Evolutionary conservation across 2,113 vertebrate species (phyloP), one percentile per base, ranked within the genome.

Genomic region (Urocolius indicus): DNA sequence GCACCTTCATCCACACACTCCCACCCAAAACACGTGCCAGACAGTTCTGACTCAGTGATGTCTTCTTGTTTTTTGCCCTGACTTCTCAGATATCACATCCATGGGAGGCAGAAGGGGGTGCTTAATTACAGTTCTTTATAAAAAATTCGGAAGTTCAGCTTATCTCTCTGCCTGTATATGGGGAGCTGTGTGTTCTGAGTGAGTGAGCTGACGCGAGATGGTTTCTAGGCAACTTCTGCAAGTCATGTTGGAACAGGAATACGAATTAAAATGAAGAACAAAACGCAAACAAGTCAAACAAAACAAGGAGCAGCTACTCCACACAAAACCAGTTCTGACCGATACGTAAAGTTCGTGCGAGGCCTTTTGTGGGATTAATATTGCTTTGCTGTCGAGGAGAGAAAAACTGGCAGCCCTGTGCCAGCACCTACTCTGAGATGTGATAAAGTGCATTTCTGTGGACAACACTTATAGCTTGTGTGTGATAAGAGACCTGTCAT

Each of bases 161-260:
- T 97, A 97, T 97, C 96, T 96, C 85, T 78, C 93, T 85, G 87
- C 95, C 87, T 95, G 95, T 96, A 96, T 49, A 89, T 63, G 79
- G 95, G 94, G 73, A 96, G 81, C 80, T 4, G 15, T 52, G 87
- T 87, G 76, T 88, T 67, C 77, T 94, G 96, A 92, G 89, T 83
- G 94, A 95, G 93, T 38, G 57, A n/a, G 82, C 89, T 96, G 95
- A 94, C 1, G 11, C 0, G 41, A 93, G 96, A 89, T 90, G 86
- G 96, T 97, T 97, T 96, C 97, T 84, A 97, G 92, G 96, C 96
- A 94, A 96, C 94, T 97, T 94, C 94, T 77, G 58, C 93, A 92
- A 81, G 34, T 93, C 94, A 69, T 27, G 20, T 67, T 94, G 88
- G 90, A 96, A 83, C 22, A 68, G 82, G 66, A 89, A 52, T 41